A percentile compares a stretch with the other conserved stretches of the same genome.
These are phyloP conservation scores for Napeogenes sylphis DNA, from an alignment of 2,888 invertebrate genomes.

Conservation along the genomic window DNA sequence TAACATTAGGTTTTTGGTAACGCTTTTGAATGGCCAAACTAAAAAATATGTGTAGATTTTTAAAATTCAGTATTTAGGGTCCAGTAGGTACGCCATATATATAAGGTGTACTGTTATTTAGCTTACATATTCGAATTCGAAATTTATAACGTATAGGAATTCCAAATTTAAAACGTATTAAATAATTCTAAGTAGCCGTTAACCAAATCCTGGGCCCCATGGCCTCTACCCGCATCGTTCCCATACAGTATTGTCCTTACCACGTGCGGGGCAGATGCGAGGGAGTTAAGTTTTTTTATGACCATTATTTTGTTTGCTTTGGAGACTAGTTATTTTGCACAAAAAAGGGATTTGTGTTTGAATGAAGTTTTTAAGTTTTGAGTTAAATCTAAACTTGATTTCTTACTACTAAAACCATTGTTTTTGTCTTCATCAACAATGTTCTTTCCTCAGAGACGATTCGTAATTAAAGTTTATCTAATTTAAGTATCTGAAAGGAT, in stretches of 20 bases:
- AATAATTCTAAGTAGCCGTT: conserved; percentile 1
- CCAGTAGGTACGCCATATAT: neutral
- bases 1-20: neutral
- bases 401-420: neutral
- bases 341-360: neutral
- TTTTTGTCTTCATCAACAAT: conserved; percentile 5
- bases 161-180: neutral
- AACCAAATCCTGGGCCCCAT: conserved; percentile 12
- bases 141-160: neutral
- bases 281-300: conserved; percentile 35
- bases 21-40: conserved; percentile 3
- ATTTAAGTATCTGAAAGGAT: conserved; percentile 23
- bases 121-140: conserved; percentile 2
- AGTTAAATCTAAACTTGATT: neutral
- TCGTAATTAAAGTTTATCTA: conserved; percentile 27
- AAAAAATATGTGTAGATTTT: neutral
- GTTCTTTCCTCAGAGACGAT: conserved; percentile 14
- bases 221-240: conserved; percentile 35
- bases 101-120: neutral
- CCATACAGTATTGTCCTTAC: conserved; percentile 43
- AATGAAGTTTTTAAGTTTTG: neutral
- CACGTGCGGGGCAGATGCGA: conserved; percentile 66
- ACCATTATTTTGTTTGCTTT: conserved; percentile 17
- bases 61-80: neutral
- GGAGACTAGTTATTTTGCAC: neutral